Percentiles rank a stretch among this genome's conserved stretches.
Conservation (phyloP, 2,113 vertebrate genomes). For the Diadophis punctatus region DNA sequence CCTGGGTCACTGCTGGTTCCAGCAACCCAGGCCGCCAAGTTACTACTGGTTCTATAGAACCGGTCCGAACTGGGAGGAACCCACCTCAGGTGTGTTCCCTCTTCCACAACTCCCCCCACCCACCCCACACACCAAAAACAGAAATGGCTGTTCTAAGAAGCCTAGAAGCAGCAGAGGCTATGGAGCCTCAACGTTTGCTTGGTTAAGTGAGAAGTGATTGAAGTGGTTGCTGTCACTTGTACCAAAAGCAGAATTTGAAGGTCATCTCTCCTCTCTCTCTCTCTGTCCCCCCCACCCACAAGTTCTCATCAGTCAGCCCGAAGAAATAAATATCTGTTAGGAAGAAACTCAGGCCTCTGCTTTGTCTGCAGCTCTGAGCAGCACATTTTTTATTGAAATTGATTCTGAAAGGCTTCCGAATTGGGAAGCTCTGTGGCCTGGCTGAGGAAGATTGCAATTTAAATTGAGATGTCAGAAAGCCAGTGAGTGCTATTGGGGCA, state of each 20-base stretch:
- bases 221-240: background rate
- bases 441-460: conserved; percentile 43
- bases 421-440: conserved; percentile 6
- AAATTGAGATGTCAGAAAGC: conserved; percentile 33
- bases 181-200: background rate
- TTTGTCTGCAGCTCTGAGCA: background rate
- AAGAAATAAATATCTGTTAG: background rate
- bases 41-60: too few species aligned
- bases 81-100: too few species aligned
- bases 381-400: conserved; percentile 20
- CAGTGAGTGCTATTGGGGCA: conserved; percentile 25
- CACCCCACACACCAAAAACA: background rate
- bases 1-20: too few species aligned
- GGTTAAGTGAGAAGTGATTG: background rate
- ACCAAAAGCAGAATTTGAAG: background rate
- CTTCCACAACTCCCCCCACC: too few species aligned
- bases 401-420: conserved; percentile 30
- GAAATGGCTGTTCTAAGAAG: background rate
- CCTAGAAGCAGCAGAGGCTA: background rate
- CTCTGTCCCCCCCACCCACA: background rate
- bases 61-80: too few species aligned
- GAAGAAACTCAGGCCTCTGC: background rate
- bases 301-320: background rate
- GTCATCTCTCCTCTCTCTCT: background rate
- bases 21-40: too few species aligned